Base-by-base conservation (phyloP, 2,888 invertebrate species). In the Drosophila nr. medialis region DNA sequence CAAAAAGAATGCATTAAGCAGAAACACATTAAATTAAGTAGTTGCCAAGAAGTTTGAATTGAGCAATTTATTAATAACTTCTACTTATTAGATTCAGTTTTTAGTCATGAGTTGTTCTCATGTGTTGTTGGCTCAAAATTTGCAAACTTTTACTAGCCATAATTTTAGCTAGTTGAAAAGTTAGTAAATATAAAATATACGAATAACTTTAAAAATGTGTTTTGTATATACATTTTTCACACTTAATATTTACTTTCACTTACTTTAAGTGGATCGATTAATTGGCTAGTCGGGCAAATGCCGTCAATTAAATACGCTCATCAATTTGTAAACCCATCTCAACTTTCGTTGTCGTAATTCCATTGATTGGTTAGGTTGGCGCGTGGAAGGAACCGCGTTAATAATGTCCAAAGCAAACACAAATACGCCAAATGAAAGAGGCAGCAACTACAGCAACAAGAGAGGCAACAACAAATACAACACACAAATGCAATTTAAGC, bases 401-500 rank as follows among this genome's bases (percentile, higher is more conserved):
- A 84, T 89, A 87, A 84, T 70, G 72, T 58, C 59, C 63, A 61
- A 50, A 50, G 64, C 64, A 82, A 87, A 87, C 51, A 69, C 65
- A 85, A 80, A 80, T 58, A 75, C 30, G 51, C 29, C 59, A 72
- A 69, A 72, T 69, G 49, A 49, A 58, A 50, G 15, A 15, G 24
- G 59, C 34, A 53, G 36, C 42, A 51, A 21, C 54, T 64, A 60
- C 34, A 53, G 34, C 40, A 56, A 48, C 48, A 53, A 29, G 30
- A 50, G 15, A 32, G 1, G 32, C 32, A 11, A 49, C 18, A 54
- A 30, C 30, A 29, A 63, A 34, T 45, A 29, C 51, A 59, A 56
- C 51, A 64, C 11, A 63, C 72, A 77, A 73, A 72, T 74, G 80
- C 85, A 80, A 86, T 86, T 87, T 71, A 71, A 77, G 77, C 74